Conservation (phyloP, 92 coral and sea anemone genomes). For the Epizoanthus scotinus region DNA sequence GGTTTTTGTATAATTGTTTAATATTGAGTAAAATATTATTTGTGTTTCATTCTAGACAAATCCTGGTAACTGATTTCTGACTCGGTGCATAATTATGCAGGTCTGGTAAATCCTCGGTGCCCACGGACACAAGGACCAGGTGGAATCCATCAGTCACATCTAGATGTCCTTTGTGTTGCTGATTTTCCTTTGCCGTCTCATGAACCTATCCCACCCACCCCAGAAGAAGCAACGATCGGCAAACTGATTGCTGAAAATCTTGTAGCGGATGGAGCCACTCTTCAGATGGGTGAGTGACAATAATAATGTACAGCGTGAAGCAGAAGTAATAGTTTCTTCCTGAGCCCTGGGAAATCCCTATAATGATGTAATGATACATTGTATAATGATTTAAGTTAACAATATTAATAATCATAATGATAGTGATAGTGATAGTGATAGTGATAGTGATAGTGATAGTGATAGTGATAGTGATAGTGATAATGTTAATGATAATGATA, state of each 20-base stretch:
- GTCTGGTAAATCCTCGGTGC: slow-evolving; percentile 86
- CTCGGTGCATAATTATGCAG: slow-evolving; percentile 31
- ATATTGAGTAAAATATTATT: no score
- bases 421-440: no score
- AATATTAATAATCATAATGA: no score
- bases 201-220: slow-evolving; percentile 57
- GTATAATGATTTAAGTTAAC: no score
- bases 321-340: not conserved
- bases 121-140: slow-evolving; percentile 98
- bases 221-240: slow-evolving; percentile 85
- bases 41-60: no score
- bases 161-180: slow-evolving; percentile 84
- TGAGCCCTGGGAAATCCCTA: no score
- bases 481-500: no score
- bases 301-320: not conserved
- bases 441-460: no score
- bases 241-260: slow-evolving; percentile 82
- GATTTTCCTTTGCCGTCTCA: slow-evolving; percentile 88
- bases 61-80: no score
- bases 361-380: no score
- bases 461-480: no score
- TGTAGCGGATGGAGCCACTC: slow-evolving; percentile 91
- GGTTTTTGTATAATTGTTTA: no score
- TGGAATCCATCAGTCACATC: slow-evolving; percentile 92
- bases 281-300: slow-evolving; percentile 82